Percentiles rank a stretch among this genome's conserved stretches.
Conservation (phyloP, 2,888 invertebrate species). For the Pilophorus perplexus region DNA sequence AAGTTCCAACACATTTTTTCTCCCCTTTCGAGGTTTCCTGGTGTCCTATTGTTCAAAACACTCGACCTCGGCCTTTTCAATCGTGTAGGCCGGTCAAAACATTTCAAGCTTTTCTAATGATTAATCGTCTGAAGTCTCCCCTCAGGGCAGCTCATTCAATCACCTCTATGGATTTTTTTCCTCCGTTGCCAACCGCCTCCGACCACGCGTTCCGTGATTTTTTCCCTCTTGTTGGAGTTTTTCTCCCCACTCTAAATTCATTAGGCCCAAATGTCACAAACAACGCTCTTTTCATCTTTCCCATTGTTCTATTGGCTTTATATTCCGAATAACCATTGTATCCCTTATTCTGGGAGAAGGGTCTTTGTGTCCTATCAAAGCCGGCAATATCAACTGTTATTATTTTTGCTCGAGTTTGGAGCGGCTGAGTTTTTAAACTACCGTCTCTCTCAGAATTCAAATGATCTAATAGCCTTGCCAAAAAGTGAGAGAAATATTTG, state of each 20-base stretch:
- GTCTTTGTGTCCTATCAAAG: constrained; percentile 4
- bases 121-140: constrained; percentile 6
- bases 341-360: neutral
- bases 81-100: constrained; percentile 11
- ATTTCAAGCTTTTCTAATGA: constrained; percentile 24
- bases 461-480: no score
- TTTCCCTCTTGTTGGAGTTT: neutral
- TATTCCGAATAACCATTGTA: constrained; percentile 20
- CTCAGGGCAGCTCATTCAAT: constrained; percentile 20
- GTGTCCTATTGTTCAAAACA: no score
- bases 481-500: no score
- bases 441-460: no score
- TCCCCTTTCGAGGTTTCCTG: no score
- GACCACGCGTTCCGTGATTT: neutral
- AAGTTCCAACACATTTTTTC: no score
- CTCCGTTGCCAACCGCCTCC: neutral
- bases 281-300: constrained; percentile 25
- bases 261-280: constrained; percentile 26
- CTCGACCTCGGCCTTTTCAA: no score
- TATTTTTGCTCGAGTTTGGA: no score
- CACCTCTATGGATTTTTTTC: constrained; percentile 8
- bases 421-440: no score
- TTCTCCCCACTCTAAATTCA: constrained; percentile 7
- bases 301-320: constrained; percentile 23
- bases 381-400: neutral